Evolutionary conservation across 2,797 vertebrate species (phyloP).

Genomic region (Chromobotia macracanthus): DNA sequence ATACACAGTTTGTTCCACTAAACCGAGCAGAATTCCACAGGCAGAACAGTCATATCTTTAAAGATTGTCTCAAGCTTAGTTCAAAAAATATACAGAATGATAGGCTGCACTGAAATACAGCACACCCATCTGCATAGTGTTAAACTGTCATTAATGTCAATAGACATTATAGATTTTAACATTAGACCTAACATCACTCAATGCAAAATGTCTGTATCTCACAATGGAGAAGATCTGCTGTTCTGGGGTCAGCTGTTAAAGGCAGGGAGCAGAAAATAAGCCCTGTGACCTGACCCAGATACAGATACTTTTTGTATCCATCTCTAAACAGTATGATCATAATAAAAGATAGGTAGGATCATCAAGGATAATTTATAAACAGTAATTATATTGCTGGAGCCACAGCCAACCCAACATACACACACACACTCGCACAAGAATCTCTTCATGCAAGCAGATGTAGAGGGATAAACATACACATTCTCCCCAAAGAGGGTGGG

Average conservation of each 20-base stretch:
- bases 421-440: constrained; percentile 20
- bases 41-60: background rate
- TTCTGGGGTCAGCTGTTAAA: constrained; percentile 7
- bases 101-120: background rate
- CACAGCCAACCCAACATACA: constrained; percentile 24
- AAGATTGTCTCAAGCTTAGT: no score
- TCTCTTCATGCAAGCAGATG: constrained; percentile 40
- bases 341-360: constrained; percentile 48
- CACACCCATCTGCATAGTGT: constrained; percentile 5
- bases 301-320: constrained; percentile 12
- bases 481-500: constrained; percentile 46
- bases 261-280: background rate
- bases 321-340: constrained; percentile 41
- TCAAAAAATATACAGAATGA: background rate
- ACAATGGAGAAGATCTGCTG: background rate
- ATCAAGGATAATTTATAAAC: constrained; percentile 56
- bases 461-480: constrained; percentile 21
- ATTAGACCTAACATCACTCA: background rate
- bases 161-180: constrained; percentile 5
- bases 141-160: constrained; percentile 21
- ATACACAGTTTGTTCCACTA: no score
- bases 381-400: constrained; percentile 51
- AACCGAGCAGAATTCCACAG: no score
- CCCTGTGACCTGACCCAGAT: constrained; percentile 8
- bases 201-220: background rate